Conservation (phyloP, 2,888 invertebrate species). For the Lasioglossum lativentre region DNA sequence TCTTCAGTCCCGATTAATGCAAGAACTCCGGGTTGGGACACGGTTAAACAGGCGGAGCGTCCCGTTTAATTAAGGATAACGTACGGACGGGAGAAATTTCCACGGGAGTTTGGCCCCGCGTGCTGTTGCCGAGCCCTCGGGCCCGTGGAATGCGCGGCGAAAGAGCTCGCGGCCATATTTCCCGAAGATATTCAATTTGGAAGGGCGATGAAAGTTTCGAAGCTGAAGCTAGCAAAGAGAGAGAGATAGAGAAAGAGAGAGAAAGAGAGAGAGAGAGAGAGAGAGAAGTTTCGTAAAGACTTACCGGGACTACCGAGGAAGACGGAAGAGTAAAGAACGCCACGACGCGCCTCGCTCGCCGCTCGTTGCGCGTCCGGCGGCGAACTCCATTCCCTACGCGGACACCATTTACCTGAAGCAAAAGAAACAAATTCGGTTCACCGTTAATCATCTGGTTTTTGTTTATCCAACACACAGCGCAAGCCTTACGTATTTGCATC, state of each 20-base stretch:
- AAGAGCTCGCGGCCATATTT: conserved; percentile 29
- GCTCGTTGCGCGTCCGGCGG: conserved; percentile 92
- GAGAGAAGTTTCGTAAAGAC: conserved; percentile 78
- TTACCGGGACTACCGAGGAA: conserved; percentile 96
- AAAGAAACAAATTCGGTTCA: conserved; percentile 45
- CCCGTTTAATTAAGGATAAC: conserved; percentile 48
- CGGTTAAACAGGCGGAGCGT: conserved; percentile 1
- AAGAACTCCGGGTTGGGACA: conserved; percentile 5
- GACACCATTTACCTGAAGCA: conserved; percentile 95
- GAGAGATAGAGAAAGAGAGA: background rate
- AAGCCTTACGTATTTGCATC: background rate
- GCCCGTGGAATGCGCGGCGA: background rate
- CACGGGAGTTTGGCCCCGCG: background rate
- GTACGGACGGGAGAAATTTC: conserved; percentile 27
- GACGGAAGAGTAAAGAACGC: conserved; percentile 95
- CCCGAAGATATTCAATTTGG: conserved; percentile 35
- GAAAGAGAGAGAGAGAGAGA: background rate
- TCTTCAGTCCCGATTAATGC: conserved; percentile 30
- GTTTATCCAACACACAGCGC: background rate
- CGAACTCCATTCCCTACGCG: conserved; percentile 95
- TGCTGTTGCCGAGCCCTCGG: background rate
- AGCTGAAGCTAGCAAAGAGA: background rate
- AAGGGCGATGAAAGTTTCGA: conserved; percentile 19
- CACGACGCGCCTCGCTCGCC: conserved; percentile 91
- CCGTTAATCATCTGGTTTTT: conserved; percentile 48